These are phyloP conservation scores for Oreotrochilus melanogaster DNA, from an alignment of 2,113 vertebrate genomes.

Conservation along the genomic window DNA sequence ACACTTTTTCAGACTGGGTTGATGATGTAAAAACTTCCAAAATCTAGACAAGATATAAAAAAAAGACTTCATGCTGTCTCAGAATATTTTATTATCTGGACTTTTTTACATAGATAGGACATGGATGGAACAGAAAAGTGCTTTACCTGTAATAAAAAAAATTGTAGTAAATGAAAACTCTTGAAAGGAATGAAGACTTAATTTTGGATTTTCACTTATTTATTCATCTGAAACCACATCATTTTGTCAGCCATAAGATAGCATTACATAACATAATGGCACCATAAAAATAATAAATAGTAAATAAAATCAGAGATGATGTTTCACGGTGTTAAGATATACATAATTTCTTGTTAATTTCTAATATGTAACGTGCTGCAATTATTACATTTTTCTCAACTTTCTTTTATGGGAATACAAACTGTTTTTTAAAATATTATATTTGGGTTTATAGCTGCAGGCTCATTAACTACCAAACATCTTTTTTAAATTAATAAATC, in stretches of 20 bases:
- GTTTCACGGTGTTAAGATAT: neutral
- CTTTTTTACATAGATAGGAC: neutral
- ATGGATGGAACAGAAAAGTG: neutral
- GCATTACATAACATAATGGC: neutral
- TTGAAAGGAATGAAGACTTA: neutral
- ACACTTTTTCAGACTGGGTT: neutral
- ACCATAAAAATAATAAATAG: slow-evolving; percentile 14
- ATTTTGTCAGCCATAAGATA: neutral
- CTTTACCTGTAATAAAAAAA: neutral
- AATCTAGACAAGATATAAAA: neutral
- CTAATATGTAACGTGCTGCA: neutral
- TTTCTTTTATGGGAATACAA: neutral
- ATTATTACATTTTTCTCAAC: neutral
- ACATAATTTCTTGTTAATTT: neutral
- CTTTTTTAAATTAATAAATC: neutral
- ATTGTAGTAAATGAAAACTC: neutral
- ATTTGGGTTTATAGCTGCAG: neutral
- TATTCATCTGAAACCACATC: neutral
- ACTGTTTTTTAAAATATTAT: neutral
- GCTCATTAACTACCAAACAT: neutral
- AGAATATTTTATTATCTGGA: slow-evolving; percentile 4
- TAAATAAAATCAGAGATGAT: neutral
- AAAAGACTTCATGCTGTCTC: neutral
- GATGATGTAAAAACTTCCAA: neutral
- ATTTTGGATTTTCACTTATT: slow-evolving; percentile 15